Conservation (phyloP, 2,797 vertebrate genomes). For the Chiloscyllium punctatum region DNA sequence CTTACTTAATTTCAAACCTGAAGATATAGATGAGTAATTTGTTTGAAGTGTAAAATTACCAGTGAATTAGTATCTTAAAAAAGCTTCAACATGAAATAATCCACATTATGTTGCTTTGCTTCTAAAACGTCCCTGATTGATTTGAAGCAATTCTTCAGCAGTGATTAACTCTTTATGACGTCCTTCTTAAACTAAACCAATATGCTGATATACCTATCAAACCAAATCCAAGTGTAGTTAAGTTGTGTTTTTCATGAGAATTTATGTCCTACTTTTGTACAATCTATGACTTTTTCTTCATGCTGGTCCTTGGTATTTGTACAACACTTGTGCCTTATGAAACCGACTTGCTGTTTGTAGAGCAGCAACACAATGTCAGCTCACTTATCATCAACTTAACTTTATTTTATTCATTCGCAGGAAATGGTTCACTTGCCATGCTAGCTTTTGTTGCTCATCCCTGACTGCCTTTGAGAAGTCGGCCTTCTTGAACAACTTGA, state of each 20-base stretch:
- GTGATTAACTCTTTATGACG: neutral
- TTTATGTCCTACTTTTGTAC: neutral
- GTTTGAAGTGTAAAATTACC: neutral
- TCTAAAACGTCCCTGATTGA: neutral
- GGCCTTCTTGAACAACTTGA: too few species aligned
- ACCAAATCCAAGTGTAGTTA: neutral
- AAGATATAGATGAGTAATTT: neutral
- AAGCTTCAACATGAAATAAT: neutral
- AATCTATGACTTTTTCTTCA: neutral
- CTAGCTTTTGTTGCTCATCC: too few species aligned
- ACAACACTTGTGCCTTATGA: neutral
- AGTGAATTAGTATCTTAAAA: neutral
- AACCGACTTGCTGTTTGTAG: neutral
- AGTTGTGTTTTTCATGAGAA: neutral
- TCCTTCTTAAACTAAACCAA: neutral
- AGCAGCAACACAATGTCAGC: too few species aligned
- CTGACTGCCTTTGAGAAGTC: too few species aligned
- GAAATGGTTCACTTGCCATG: too few species aligned
- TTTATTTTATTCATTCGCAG: too few species aligned
- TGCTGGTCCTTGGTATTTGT: neutral
- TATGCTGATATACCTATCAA: neutral
- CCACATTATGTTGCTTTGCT: neutral
- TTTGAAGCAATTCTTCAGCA: neutral
- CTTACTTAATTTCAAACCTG: neutral
- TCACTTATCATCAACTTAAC: too few species aligned